A percentile compares a stretch with the other conserved stretches of the same genome.
Evolutionary conservation across 2,888 invertebrate genomes (phyloP).

Genomic region (Zygogramma bicolorata): DNA sequence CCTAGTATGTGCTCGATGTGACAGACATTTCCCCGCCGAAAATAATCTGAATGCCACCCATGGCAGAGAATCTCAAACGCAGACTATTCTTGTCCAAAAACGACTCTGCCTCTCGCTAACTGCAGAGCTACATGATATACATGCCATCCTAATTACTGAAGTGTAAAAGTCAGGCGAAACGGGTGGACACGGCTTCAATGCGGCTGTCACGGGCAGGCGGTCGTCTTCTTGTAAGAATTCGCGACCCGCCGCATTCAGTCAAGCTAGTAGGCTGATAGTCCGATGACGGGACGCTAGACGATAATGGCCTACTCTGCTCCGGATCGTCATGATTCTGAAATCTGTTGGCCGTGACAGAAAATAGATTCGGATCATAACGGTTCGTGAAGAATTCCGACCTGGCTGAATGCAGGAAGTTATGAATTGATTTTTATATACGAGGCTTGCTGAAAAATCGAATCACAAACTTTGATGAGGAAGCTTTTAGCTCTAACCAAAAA

Average conservation of each 20-base stretch:
- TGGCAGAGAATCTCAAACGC: conserved; percentile 6
- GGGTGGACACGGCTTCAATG: conserved; percentile 62
- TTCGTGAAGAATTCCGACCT: not conserved
- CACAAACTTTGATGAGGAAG: too few species aligned
- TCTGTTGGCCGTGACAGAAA: conserved; percentile 27
- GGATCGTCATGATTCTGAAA: conserved; percentile 13
- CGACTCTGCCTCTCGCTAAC: conserved; percentile 26
- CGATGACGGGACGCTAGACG: conserved; percentile 48
- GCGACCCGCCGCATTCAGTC: conserved; percentile 63
- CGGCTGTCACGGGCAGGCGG: conserved; percentile 60
- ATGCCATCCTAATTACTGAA: conserved; percentile 60
- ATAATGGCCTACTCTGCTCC: conserved; percentile 46
- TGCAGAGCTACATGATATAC: conserved; percentile 40
- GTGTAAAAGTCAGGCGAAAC: conserved; percentile 51
- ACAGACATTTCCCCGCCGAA: not conserved
- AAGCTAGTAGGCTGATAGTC: conserved; percentile 49
- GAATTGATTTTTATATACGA: not conserved
- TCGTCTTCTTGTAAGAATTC: conserved; percentile 61
- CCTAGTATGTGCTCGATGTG: not conserved
- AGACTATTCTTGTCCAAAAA: not conserved
- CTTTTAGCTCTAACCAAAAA: not conserved
- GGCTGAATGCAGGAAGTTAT: not conserved
- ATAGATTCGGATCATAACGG: conserved; percentile 24
- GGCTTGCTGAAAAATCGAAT: not conserved
- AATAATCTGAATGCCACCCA: not conserved